phyloP scores from a whole-genome alignment of 2,797 vertebrate genomes.

The Tapera naevia region DNA sequence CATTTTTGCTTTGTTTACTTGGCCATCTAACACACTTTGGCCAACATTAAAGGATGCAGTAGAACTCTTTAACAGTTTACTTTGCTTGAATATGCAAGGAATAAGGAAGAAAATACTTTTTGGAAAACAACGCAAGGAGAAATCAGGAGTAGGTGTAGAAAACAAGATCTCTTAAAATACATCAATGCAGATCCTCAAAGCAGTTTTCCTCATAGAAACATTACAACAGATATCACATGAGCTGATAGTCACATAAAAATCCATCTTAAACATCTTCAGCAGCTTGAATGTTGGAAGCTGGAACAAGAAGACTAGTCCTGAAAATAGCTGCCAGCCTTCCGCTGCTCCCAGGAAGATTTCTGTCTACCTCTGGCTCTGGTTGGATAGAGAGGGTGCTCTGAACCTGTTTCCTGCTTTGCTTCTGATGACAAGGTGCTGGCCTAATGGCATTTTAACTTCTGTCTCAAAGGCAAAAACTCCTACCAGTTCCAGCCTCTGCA shows the following conservation, averaged over 20 bases:
- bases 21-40: neutral
- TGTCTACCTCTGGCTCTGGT: neutral
- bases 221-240: neutral
- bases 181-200: neutral
- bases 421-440: neutral
- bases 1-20: neutral
- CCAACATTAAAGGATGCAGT: rapidly evolving
- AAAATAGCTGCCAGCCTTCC: neutral
- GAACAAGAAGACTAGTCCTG: neutral
- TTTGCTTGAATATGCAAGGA: neutral
- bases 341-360: neutral
- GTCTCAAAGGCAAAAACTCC: neutral
- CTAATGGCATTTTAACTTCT: neutral
- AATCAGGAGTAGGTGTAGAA: neutral
- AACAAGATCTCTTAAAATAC: neutral
- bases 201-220: neutral
- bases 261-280: neutral
- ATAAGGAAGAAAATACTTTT: neutral
- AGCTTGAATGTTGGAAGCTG: neutral
- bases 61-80: neutral
- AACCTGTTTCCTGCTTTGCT: neutral
- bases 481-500: neutral
- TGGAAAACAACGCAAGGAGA: neutral
- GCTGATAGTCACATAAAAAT: neutral
- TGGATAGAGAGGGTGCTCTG: neutral